Conservation (phyloP, 2,888 invertebrate genomes). For the Hesperia comma region DNA sequence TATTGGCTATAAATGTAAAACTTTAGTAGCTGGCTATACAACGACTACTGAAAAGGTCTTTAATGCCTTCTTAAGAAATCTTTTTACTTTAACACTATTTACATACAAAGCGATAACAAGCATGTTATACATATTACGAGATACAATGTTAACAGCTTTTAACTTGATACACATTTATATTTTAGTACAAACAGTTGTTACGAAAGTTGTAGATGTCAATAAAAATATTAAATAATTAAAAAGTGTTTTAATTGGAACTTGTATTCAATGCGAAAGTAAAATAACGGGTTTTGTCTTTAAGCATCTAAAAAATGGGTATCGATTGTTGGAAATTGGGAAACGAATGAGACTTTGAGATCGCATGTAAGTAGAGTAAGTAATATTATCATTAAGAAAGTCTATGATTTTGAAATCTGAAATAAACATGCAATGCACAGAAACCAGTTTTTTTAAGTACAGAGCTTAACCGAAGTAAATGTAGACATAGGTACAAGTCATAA, state of each 20-base stretch:
- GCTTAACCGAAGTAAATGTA: too few species aligned
- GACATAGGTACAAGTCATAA: too few species aligned
- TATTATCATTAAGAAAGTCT: too few species aligned
- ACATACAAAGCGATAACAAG: constrained; percentile 69
- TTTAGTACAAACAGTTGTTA: constrained; percentile 83
- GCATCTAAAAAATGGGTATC: too few species aligned
- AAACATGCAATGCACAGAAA: too few species aligned
- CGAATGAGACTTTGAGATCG: too few species aligned
- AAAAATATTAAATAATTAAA: constrained; percentile 65
- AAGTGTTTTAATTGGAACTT: constrained; percentile 47
- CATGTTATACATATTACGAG: constrained; percentile 59
- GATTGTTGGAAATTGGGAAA: too few species aligned
- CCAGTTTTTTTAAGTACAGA: too few species aligned
- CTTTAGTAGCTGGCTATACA: constrained; percentile 34
- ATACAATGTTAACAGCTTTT: constrained; percentile 76
- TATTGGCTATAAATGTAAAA: constrained; percentile 34
- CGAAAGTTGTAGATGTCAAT: constrained; percentile 82
- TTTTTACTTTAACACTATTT: constrained; percentile 69
- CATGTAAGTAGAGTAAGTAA: too few species aligned
- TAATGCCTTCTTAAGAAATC: constrained; percentile 53
- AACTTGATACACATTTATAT: constrained; percentile 80
- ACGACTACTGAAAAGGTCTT: constrained; percentile 40
- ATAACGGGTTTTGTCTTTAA: too few species aligned
- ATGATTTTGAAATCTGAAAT: too few species aligned
- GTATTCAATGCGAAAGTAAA: background rate